A percentile compares a stretch with the other conserved stretches of the same genome.
Conservation (phyloP, 1,140 invertebrate genomes). For the Sycophaga agraensis region DNA sequence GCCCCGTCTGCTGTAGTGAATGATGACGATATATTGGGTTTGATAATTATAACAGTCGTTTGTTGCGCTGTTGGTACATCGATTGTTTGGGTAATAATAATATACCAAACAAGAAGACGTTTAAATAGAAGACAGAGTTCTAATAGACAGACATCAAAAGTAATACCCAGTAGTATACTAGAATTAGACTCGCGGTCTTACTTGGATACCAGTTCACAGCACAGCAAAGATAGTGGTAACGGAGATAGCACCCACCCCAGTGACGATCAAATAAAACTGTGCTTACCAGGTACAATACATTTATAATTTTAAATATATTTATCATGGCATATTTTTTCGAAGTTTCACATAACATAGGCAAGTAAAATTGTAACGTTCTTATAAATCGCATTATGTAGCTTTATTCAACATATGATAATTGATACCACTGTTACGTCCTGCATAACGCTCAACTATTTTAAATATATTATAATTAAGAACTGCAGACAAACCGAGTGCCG, state of each 20-base stretch:
- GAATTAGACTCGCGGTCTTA: constrained; percentile 51
- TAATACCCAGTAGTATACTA: constrained; percentile 22
- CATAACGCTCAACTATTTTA: too few species aligned
- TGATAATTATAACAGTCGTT: constrained; percentile 86
- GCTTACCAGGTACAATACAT: constrained; percentile 44
- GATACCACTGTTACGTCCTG: too few species aligned
- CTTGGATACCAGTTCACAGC: constrained; percentile 54
- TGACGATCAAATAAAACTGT: constrained; percentile 58
- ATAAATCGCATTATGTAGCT: too few species aligned
- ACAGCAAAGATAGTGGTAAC: constrained; percentile 64
- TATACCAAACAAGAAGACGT: constrained; percentile 79
- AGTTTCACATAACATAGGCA: too few species aligned
- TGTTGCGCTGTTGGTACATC: constrained; percentile 88
- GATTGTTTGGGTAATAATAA: constrained; percentile 88
- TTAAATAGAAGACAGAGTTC: constrained; percentile 48
- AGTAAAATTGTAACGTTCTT: too few species aligned
- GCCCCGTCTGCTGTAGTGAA: constrained; percentile 44
- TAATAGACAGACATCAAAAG: constrained; percentile 31
- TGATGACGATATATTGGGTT: constrained; percentile 75
- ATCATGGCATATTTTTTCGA: too few species aligned
- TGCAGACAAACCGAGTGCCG: too few species aligned
- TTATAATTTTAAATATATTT: too few species aligned
- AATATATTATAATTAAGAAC: too few species aligned
- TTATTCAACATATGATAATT: too few species aligned
- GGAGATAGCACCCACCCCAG: constrained; percentile 64